Evolutionary conservation across 2,888 invertebrate genomes (phyloP), one percentile per base, ranked within the genome.

Genomic region (Colostygia pectinataria): DNA sequence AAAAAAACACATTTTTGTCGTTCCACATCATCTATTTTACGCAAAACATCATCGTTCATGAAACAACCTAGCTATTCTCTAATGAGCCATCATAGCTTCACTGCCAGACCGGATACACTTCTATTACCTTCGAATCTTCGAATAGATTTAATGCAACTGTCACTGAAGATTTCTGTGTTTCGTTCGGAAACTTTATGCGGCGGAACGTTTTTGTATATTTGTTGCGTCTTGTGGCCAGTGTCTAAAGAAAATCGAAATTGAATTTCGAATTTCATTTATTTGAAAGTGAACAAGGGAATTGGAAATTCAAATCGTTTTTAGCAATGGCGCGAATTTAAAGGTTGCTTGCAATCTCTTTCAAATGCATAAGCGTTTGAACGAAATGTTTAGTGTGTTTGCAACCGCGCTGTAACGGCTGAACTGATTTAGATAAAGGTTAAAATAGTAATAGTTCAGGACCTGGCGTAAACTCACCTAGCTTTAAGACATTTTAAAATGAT

Each of bases 21-120:
- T n/a, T n/a, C n/a, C n/a, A 15, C 15, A 15, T 15, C 2, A 15
- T 15, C 2, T 15, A 15, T 15, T 15, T 15, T 2, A 3, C 2
- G 15, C 15, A 4, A 15, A 15, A 15, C 15, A 15, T 15, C 4
- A 15, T 3, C 4, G 15, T 15, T 15, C 4, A 15, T 15, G 2
- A 15, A 4, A 5, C 31, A 9, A 20, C n/a, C 40, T 31, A 40
- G 39, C 43, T 50, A 10, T 41, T 24, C 27, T 12, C 15, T 14
- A 39, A 31, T 32, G 14, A 36, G 24, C 23, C 25, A 25, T 27
- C 32, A 37, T 12, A 37, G 27, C 27, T 32, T 24, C 10, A 14
- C 15, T 57, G 63, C 58, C 66, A 66, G 55, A 49, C 43, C 57
- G 61, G 63, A 66, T 54, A 57, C 53, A 50, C 54, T 61, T 55